These are phyloP conservation scores for Zele albiditarsus DNA, from an alignment of 2,888 invertebrate genomes.

Conservation along the genomic window DNA sequence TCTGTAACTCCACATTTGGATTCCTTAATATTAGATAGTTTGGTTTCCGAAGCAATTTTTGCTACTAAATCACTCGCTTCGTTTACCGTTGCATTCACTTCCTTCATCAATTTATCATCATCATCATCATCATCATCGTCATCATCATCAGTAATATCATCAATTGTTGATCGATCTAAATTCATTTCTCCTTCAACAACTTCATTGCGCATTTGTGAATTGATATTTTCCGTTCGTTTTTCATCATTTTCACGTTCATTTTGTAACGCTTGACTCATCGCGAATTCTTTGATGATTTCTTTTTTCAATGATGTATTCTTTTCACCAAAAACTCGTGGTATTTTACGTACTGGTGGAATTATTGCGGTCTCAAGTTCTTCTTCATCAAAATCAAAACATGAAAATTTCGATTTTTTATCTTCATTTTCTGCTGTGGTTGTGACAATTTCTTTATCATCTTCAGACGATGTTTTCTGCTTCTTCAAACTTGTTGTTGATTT, in stretches of 20 bases:
- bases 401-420: constrained; percentile 75
- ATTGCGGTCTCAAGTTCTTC: constrained; percentile 80
- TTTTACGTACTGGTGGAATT: constrained; percentile 76
- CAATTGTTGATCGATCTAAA: background rate
- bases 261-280: constrained; percentile 68
- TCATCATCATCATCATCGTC: constrained; percentile 35
- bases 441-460: constrained; percentile 47
- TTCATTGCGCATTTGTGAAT: background rate
- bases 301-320: constrained; percentile 67
- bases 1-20: constrained; percentile 48
- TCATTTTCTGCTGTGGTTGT: constrained; percentile 49
- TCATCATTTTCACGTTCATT: constrained; percentile 60
- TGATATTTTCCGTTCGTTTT: constrained; percentile 35
- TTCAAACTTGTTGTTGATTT: constrained; percentile 41
- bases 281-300: constrained; percentile 70
- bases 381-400: constrained; percentile 87
- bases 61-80: constrained; percentile 35
- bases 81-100: constrained; percentile 41
- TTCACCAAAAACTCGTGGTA: constrained; percentile 76
- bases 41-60: constrained; percentile 6
- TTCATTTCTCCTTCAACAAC: background rate
- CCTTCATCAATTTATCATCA: constrained; percentile 40
- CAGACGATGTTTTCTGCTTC: constrained; percentile 48
- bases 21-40: constrained; percentile 12
- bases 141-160: constrained; percentile 20